These are phyloP conservation scores for Parascotia fuliginaria DNA, from an alignment of 2,888 invertebrate genomes.

Conservation along the genomic window DNA sequence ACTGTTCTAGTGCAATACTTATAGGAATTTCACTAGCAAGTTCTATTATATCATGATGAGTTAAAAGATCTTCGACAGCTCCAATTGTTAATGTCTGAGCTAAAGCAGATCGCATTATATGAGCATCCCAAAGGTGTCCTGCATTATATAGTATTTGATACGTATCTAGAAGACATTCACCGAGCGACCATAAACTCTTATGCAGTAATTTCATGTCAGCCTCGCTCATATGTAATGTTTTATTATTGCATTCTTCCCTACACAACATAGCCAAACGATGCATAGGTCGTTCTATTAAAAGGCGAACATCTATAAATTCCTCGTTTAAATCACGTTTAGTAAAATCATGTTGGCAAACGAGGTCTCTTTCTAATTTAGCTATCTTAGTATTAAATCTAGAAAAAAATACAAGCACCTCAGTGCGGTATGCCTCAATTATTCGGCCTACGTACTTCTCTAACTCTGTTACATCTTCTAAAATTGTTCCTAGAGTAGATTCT, in stretches of 20 bases:
- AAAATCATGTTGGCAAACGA: conserved; percentile 38
- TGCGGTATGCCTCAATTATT: conserved; percentile 61
- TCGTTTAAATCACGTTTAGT: conserved; percentile 9
- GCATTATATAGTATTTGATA: conserved; percentile 64
- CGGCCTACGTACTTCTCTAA: conserved; percentile 53
- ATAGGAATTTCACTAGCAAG: conserved; percentile 63
- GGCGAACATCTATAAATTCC: conserved; percentile 42
- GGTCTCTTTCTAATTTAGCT: conserved; percentile 51
- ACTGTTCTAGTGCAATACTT: conserved; percentile 66
- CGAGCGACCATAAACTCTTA: conserved; percentile 60
- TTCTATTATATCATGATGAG: conserved; percentile 63
- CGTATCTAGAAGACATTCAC: conserved; percentile 64
- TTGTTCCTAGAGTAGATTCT: conserved; percentile 16
- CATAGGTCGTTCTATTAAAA: conserved; percentile 49
- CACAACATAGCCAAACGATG: conserved; percentile 37
- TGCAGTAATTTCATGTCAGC: conserved; percentile 54
- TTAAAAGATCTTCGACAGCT: conserved; percentile 72
- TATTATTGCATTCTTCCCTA: conserved; percentile 19
- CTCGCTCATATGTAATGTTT: conserved; percentile 43
- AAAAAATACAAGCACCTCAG: conserved; percentile 55
- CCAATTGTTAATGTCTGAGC: conserved; percentile 69
- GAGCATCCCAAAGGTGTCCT: conserved; percentile 70
- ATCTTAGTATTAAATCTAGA: conserved; percentile 56
- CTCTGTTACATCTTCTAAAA: conserved; percentile 45
- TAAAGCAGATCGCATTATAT: conserved; percentile 65